Conservation (phyloP, 2,797 vertebrate species). For the Prionace glauca region DNA sequence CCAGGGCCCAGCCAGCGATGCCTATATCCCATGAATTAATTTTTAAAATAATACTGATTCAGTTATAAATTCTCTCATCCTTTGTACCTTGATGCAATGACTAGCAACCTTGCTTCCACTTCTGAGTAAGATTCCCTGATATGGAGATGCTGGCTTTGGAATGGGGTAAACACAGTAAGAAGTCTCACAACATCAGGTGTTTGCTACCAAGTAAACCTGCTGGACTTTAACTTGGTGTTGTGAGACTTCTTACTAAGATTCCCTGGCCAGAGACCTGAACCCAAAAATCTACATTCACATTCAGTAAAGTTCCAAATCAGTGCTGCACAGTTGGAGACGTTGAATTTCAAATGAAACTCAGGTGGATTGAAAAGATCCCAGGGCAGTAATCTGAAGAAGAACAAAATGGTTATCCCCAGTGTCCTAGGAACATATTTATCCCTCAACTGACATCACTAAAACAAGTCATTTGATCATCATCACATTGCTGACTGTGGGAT, state of each 20-base stretch:
- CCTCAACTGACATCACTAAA: not conserved
- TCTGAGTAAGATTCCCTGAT: not conserved
- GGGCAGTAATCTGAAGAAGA: not conserved
- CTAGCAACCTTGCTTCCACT: not conserved
- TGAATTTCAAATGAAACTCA: not conserved
- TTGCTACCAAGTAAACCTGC: too few relatives aligned
- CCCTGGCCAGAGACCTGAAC: not conserved
- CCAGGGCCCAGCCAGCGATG: too few relatives aligned
- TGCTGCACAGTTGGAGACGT: not conserved
- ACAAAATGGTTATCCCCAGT: not conserved
- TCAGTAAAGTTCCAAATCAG: not conserved
- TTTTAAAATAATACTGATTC: too few relatives aligned
- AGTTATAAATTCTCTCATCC: not conserved
- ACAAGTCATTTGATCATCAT: not conserved
- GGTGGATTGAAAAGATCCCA: not conserved
- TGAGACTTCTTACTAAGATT: not conserved
- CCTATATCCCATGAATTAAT: too few relatives aligned
- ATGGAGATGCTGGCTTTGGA: too few relatives aligned
- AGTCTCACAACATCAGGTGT: too few relatives aligned
- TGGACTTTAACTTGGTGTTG: too few relatives aligned
- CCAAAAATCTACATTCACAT: not conserved
- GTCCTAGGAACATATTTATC: not conserved
- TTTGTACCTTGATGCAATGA: not conserved
- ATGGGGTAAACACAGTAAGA: too few relatives aligned
- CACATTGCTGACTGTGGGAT: not conserved